Evolutionary conservation across 2,888 invertebrate genomes (phyloP), one percentile per base, ranked within the genome.

Genomic region (Coenonympha glycerion): DNA sequence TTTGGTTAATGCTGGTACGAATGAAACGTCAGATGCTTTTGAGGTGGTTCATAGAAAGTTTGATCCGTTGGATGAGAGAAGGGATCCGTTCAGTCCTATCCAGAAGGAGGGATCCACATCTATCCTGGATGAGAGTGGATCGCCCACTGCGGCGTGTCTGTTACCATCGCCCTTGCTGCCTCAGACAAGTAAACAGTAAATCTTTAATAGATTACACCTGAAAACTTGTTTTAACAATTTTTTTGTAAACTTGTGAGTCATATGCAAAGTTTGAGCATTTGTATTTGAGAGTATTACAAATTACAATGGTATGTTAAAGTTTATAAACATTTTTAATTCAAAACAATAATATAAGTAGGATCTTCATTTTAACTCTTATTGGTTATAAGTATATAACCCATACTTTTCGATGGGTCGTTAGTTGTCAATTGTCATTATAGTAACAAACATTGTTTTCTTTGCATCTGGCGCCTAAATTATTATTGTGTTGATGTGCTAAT

Each of bases 161-260:
- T 65, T 91, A 31, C 91, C 90, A 0, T 89, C 90, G 1, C 91
- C 91, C 0, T 61, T 91, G n/a, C 86, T 86, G 62, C 91, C 91
- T 2, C 84, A 82, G 51, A 80, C 62, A 39, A 76, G 69, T 49
- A 76, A 77, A 53, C 52, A 40, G 9, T 34, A n/a, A n/a, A n/a
- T n/a, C n/a, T n/a, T n/a, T n/a, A n/a, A n/a, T n/a, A n/a, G n/a
- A n/a, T n/a, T n/a, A n/a, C n/a, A n/a, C n/a, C n/a, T n/a, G n/a
- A n/a, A n/a, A n/a, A n/a, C n/a, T n/a, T n/a, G n/a, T n/a, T n/a
- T n/a, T n/a, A n/a, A n/a, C n/a, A n/a, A n/a, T n/a, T n/a, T n/a
- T n/a, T n/a, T n/a, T n/a, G n/a, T n/a, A n/a, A n/a, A n/a, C n/a
- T n/a, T n/a, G n/a, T n/a, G n/a, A n/a, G n/a, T n/a, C n/a, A n/a